Conservation (phyloP, 2,888 invertebrate species). For the Drosophila formosana region DNA sequence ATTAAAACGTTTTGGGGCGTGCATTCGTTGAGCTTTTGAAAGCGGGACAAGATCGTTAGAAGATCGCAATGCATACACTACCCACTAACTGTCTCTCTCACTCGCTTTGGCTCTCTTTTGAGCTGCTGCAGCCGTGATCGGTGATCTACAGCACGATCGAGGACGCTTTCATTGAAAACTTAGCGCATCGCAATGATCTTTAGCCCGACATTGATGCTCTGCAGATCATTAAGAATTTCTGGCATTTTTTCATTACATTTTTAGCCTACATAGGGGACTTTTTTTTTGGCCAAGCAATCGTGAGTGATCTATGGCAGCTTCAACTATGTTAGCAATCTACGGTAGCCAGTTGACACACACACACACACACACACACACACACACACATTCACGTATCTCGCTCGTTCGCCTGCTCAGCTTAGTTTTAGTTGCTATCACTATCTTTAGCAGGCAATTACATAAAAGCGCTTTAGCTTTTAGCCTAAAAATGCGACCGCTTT, state of each 20-base stretch:
- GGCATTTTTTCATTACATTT: slow-evolving; percentile 10
- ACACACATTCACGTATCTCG: slow-evolving; percentile 9
- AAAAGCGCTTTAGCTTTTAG: slow-evolving; percentile 72
- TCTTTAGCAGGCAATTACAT: slow-evolving; percentile 74
- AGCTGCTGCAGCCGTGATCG: slow-evolving; percentile 29
- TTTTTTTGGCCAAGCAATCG: slow-evolving; percentile 25
- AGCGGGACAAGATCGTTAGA: slow-evolving; percentile 40
- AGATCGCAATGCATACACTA: slow-evolving; percentile 46
- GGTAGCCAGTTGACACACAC: slow-evolving; percentile 24
- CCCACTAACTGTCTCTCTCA: background rate
- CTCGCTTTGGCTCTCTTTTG: background rate
- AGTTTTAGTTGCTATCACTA: slow-evolving; percentile 45
- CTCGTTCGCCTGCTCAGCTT: slow-evolving; percentile 3
- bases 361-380: slow-evolving; percentile 19
- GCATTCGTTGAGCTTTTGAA: slow-evolving; percentile 29
- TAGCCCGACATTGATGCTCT: slow-evolving; percentile 25
- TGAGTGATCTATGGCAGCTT: slow-evolving; percentile 33
- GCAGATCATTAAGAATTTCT: slow-evolving; percentile 17
- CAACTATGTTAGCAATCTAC: slow-evolving; percentile 25
- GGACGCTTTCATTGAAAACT: slow-evolving; percentile 43
- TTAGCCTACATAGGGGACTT: slow-evolving; percentile 20
- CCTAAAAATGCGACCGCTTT: slow-evolving; percentile 58
- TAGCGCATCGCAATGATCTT: slow-evolving; percentile 30
- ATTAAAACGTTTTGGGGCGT: slow-evolving; percentile 54
- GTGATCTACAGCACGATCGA: slow-evolving; percentile 53